Evolutionary conservation across 1,140 invertebrate genomes (phyloP), one percentile per base, ranked within the genome.

Genomic region (Lasioglossum albipes): DNA sequence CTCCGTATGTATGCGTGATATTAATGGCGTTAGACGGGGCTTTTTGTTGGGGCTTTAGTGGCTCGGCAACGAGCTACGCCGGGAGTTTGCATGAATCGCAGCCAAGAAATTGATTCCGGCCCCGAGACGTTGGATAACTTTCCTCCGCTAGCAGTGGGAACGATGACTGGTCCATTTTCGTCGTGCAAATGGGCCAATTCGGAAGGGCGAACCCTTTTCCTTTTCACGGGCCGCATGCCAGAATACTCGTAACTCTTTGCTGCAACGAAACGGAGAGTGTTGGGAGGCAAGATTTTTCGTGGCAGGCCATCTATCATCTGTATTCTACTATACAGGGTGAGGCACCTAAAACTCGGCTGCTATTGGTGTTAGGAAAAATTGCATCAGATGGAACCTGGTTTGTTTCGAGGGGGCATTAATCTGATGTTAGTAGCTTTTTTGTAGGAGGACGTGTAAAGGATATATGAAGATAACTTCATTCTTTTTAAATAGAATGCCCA

Each of bases 31-130:
- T 57, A 27, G 76, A 73, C 31, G 49, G 52, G 61, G 42, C 76
- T 79, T 73, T 79, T 79, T 73, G 42, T 42, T 18, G 7, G 45
- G 42, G 76, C n/a, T 78, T 78, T 36, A n/a, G 27, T 16, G 22
- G 45, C 68, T 20, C 16, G 20, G 13, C 2, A n/a, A 16, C 6
- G 41, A 6, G 18, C 3, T 42, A 36, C 36, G 36, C 36, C 36
- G 36, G 45, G 76, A 64, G 69, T 72, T 79, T 79, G 69, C 69
- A 73, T 79, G 76, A 73, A 72, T 73, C 69, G 49, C 45, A 27
- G 42, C 31, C 31, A 62, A 71, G 69, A 54, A 75, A 54, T 72
- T 65, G 69, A 79, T 72, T 72, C 45, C 27, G 45, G n/a, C 12
- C n/a, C 18, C 36, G 65, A 18, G 22, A 65, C 31, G 41, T 41